These are phyloP conservation scores for Phalacrocorax aristotelis DNA, from an alignment of 2,113 vertebrate species.

Conservation along the genomic window DNA sequence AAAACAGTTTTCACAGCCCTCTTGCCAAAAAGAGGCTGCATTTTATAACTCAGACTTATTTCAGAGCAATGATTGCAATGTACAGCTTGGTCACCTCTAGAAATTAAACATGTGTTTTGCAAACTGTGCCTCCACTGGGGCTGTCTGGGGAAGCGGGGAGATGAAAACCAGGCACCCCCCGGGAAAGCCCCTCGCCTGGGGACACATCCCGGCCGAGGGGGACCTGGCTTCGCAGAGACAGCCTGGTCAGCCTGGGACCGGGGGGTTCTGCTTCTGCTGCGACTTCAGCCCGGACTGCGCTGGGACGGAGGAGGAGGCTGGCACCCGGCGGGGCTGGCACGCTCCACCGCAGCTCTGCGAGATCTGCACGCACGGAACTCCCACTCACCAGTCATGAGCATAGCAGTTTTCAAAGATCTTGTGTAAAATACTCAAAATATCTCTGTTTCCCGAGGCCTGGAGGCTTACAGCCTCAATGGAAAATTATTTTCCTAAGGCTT, in stretches of 20 bases:
- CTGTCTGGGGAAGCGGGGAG: background rate
- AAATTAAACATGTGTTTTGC: background rate
- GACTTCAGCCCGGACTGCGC: accelerated
- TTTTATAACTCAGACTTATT: background rate
- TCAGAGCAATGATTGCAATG: background rate
- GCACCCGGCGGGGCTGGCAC: background rate
- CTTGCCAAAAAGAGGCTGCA: accelerated
- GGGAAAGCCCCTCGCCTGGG: background rate
- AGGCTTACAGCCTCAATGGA: background rate
- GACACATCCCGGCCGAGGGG: accelerated
- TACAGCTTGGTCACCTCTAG: background rate
- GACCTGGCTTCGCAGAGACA: accelerated
- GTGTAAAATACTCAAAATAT: background rate
- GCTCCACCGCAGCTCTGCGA: background rate
- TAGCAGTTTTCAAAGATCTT: background rate
- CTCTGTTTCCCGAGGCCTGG: background rate
- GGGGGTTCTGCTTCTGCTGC: background rate
- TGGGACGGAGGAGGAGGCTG: background rate
- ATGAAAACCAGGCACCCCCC: background rate
- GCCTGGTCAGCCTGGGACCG: background rate
- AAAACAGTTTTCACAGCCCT: background rate
- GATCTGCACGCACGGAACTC: background rate
- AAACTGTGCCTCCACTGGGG: accelerated
- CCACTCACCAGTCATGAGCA: background rate
- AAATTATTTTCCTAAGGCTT: background rate